phyloP scores from a whole-genome alignment of 2,888 invertebrate genomes.

The Stomorhina lunata region DNA sequence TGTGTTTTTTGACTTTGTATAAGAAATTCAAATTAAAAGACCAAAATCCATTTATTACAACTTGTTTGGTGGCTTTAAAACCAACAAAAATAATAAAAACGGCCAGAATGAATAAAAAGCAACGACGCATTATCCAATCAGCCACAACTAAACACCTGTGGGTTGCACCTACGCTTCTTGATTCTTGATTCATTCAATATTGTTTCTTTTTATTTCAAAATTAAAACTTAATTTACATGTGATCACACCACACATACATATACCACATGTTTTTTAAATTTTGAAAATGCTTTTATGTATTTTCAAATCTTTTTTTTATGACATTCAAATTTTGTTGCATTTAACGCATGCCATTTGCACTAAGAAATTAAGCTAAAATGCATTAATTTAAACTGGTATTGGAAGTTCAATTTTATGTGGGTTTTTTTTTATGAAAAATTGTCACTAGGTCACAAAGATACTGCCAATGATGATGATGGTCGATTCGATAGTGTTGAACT shows the following conservation, averaged over 20 bases:
- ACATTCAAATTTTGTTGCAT: conserved; percentile 37
- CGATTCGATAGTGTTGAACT: neutral
- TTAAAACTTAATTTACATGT: conserved; percentile 24
- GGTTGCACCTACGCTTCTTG: conserved; percentile 65
- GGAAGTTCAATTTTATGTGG: neutral
- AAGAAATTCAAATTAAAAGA: conserved; percentile 41
- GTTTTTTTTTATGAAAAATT: neutral
- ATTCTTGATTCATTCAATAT: conserved; percentile 1
- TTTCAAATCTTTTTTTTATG: neutral
- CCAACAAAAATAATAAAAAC: neutral
- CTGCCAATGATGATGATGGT: neutral
- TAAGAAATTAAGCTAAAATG: no score
- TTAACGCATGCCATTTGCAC: conserved; percentile 28
- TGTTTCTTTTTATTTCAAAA: conserved; percentile 6
- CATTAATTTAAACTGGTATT: neutral
- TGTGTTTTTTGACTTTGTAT: neutral
- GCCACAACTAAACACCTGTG: conserved; percentile 51
- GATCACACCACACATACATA: neutral
- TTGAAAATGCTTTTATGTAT: neutral
- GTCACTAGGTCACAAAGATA: conserved; percentile 33
- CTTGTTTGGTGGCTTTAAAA: conserved; percentile 51
- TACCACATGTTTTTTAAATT: neutral
- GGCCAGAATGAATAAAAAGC: neutral
- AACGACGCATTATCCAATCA: conserved; percentile 30
- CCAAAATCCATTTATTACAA: conserved; percentile 50